Percentiles rank a stretch among this genome's conserved stretches.
These are phyloP conservation scores for Pterobdella sp. DNA, from an alignment of 2,888 invertebrate species.

Conservation along the genomic window DNA sequence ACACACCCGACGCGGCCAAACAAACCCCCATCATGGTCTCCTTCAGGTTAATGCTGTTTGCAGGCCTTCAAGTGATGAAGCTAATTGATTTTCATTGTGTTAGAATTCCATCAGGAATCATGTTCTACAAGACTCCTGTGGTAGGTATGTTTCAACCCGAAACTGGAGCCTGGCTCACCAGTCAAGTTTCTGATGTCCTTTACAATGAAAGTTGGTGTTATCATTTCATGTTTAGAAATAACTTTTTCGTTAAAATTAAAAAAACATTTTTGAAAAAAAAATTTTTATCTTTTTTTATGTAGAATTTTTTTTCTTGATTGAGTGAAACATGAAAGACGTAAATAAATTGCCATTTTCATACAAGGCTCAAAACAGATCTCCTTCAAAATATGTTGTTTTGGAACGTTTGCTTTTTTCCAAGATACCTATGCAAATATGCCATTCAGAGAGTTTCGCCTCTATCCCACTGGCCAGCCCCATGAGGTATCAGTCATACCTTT, in stretches of 20 bases:
- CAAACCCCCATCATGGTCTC: constrained; percentile 15
- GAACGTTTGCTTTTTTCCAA: constrained; percentile 17
- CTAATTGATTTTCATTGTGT: not conserved
- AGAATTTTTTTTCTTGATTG: not conserved
- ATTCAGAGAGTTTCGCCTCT: not conserved
- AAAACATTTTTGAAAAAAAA: not conserved
- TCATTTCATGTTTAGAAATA: not conserved
- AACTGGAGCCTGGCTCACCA: not conserved
- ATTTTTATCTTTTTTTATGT: not conserved
- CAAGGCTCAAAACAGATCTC: constrained; percentile 20
- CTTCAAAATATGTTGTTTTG: constrained; percentile 18
- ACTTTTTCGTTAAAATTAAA: not conserved
- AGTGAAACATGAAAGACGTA: too few species aligned
- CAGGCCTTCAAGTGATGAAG: not conserved
- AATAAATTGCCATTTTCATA: too few species aligned
- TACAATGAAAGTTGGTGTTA: constrained; percentile 12
- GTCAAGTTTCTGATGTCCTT: not conserved
- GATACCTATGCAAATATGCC: constrained; percentile 20
- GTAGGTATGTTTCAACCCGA: not conserved
- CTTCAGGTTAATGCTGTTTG: constrained; percentile 8
- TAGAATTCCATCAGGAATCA: not conserved
- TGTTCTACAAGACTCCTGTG: not conserved
- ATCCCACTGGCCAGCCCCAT: not conserved
- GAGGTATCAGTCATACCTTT: not conserved
- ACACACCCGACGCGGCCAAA: not conserved